Evolutionary conservation across 2,888 invertebrate species (phyloP), one percentile per base, ranked within the genome.

Genomic region (Proisotoma minuta): DNA sequence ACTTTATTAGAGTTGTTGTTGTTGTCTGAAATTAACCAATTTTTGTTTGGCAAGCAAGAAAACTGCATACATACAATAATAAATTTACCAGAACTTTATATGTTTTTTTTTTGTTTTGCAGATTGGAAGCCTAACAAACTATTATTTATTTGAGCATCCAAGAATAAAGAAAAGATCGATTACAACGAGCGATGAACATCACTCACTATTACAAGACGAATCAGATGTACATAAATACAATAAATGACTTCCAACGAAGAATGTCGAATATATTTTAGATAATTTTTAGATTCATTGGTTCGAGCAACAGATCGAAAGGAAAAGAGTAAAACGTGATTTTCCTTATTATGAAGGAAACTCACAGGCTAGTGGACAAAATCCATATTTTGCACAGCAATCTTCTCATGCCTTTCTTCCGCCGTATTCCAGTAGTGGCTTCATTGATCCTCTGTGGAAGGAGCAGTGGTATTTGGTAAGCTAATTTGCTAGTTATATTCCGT

Each of bases 381-480:
- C 62, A 18, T 69, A 40, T 57, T 67, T 70, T 29, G 62, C 83
- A 77, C 75, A 80, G 78, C 62, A 66, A 39, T 47, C 47, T 50
- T 60, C 60, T 18, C 67, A 66, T 48, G 52, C 70, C 10, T 71
- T 65, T 29, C 51, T 43, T 22, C 59, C 67, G 3, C 57, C 70
- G 5, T 70, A 69, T 34, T 68, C 70, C 24, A 68, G 62, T 63
- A 82, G 82, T 51, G 82, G 85, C 73, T 94, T 94, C 79, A 87
- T 91, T 15, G 95, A 95, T 80, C 94, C 94, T 15, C 83, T 94
- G 74, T 97, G 88, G 83, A 88, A 89, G 76, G 91, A 95, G 78
- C 93, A 96, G 82, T 97, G 96, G 97, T 98, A 98, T 78, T 81
- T 97, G 88, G 96, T 96, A 81, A 87, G 95, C 4, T 22, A 10